Evolutionary conservation across 1,140 invertebrate species (phyloP), one percentile per base, ranked within the genome.

Genomic region (Schlechtendalia chinensis): DNA sequence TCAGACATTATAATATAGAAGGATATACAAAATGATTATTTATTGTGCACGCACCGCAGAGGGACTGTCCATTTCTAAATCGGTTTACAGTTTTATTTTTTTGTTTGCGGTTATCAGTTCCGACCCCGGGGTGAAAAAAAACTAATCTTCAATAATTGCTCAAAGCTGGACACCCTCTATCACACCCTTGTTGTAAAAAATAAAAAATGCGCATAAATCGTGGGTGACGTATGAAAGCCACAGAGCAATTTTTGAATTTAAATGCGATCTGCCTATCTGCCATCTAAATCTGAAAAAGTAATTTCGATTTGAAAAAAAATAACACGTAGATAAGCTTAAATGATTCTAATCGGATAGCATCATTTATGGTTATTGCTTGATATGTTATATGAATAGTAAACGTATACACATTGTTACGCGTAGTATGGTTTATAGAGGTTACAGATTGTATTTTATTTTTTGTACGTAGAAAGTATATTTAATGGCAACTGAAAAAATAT

Each of bases 61-160:
- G 75, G 75, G 56, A 61, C 39, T 47, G 75, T 50, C 56, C 58
- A 63, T 79, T 79, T 59, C 54, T 79, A 79, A 79, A 79, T 79
- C 75, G 75, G 75, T 79, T 79, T 79, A 79, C 75, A 79, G 29
- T 61, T 79, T 79, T 69, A 69, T 69, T 69, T 69, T 77, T 79
- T 77, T 79, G 56, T 79, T 79, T 79, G 75, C 17, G 75, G 75
- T 79, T 79, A 79, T 79, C 75, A 79, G 75, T 63, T 79, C 32
- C 75, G n/a, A 79, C 58, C 75, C 58, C 22, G 39, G 58, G 19
- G 45, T 59, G 27, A 63, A 77, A 74, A 72, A 71, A 79, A 79
- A 79, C 75, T 79, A 79, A 79, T 79, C 75, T 79, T 79, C 75
- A 79, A 79, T 79, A 79, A 79, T 79, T 79, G 75, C 58, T 79